Evolutionary conservation across 2,797 vertebrate species (phyloP).

Genomic region (Erpetoichthys calabaricus): DNA sequence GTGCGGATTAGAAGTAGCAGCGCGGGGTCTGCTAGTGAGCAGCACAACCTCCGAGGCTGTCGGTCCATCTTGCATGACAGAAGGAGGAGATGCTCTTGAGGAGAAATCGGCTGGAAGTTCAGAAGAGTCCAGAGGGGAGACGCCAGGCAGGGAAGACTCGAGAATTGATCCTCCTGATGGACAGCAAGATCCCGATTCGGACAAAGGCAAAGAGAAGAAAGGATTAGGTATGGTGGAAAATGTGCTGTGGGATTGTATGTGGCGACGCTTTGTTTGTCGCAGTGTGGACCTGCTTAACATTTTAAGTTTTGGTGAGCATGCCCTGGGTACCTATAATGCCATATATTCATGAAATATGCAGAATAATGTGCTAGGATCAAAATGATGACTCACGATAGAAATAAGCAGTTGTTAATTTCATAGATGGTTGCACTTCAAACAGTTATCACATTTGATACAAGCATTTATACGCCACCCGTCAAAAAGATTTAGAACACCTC

Average conservation of each 20-base stretch:
- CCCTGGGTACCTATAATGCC: too few species aligned
- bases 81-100: constrained; percentile 6
- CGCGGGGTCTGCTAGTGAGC: constrained; percentile 45
- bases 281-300: too few species aligned
- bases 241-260: background rate
- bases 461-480: too few species aligned
- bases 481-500: too few species aligned
- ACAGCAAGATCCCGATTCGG: constrained; percentile 63
- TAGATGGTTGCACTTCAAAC: too few species aligned
- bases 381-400: too few species aligned
- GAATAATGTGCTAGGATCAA: too few species aligned
- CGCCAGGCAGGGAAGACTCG: constrained; percentile 69
- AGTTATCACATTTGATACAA: too few species aligned
- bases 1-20: constrained; percentile 47
- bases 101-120: constrained; percentile 29
- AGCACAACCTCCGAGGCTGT: constrained; percentile 43
- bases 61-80: background rate
- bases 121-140: constrained; percentile 64
- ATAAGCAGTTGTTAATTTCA: too few species aligned
- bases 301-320: too few species aligned
- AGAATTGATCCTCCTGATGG: constrained; percentile 66
- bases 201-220: constrained; percentile 53
- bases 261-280: background rate
- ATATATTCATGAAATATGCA: too few species aligned
- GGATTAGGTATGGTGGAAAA: constrained; percentile 39